These are phyloP conservation scores for Morone saxatilis DNA, from an alignment of 2,113 vertebrate genomes.

Conservation along the genomic window DNA sequence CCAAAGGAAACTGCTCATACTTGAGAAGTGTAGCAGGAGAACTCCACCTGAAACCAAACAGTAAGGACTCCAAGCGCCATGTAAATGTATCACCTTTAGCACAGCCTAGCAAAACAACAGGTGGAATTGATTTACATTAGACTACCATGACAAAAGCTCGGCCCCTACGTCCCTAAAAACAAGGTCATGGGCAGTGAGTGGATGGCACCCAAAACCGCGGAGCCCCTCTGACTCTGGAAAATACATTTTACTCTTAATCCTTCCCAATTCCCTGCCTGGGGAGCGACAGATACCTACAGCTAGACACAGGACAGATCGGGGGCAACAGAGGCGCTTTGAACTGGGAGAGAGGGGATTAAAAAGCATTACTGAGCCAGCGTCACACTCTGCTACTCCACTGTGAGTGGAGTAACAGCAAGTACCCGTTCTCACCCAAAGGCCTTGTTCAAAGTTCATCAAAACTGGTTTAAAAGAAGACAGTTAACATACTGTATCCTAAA, in stretches of 20 bases:
- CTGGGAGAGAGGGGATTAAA: slow-evolving; percentile 64
- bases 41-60: slow-evolving; percentile 33
- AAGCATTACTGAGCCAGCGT: slow-evolving; percentile 55
- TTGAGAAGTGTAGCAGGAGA: neutral
- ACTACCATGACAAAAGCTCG: slow-evolving; percentile 15
- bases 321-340: slow-evolving; percentile 65
- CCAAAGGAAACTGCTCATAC: slow-evolving; percentile 27
- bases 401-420: slow-evolving; percentile 14
- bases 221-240: slow-evolving; percentile 73
- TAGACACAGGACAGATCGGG: slow-evolving; percentile 51
- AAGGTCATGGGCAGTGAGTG: slow-evolving; percentile 25
- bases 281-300: slow-evolving; percentile 56
- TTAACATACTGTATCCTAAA: neutral
- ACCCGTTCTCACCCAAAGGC: slow-evolving; percentile 4
- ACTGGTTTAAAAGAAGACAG: neutral
- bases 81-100: slow-evolving; percentile 24
- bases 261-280: slow-evolving; percentile 58
- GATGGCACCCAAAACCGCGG: slow-evolving; percentile 41
- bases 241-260: slow-evolving; percentile 79
- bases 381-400: slow-evolving; percentile 1
- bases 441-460: neutral
- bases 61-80: neutral
- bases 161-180: slow-evolving; percentile 36
- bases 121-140: slow-evolving; percentile 27
- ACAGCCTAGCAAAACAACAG: slow-evolving; percentile 27